These are phyloP conservation scores for Drosophila neoperkinsi DNA, from an alignment of 2,888 invertebrate genomes.

Conservation along the genomic window DNA sequence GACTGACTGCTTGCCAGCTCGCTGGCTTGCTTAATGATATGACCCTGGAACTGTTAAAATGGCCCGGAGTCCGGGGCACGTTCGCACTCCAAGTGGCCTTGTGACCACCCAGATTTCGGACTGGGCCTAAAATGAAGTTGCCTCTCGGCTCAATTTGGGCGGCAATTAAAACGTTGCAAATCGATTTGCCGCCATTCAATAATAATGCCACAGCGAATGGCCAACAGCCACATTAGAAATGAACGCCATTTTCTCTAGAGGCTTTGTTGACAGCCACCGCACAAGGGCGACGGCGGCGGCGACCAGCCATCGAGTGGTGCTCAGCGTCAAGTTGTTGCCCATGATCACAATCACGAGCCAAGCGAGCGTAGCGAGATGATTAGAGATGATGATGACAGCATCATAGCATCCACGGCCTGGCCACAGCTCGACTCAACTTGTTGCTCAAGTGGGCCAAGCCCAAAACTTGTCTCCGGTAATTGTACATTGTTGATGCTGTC, in stretches of 20 bases:
- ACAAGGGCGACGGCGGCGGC: conserved; percentile 23
- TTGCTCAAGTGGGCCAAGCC: conserved; percentile 74
- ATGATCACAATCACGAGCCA: conserved; percentile 49
- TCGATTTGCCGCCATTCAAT: conserved; percentile 68
- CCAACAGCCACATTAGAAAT: conserved; percentile 36
- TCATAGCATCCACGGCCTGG: conserved; percentile 15
- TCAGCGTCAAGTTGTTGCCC: conserved; percentile 36
- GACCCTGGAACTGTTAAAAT: conserved; percentile 23
- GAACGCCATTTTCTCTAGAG: conserved; percentile 42
- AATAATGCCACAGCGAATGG: conserved; percentile 28
- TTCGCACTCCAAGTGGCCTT: conserved; percentile 68
- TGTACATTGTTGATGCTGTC: conserved; percentile 77
- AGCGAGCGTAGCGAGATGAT: conserved; percentile 14
- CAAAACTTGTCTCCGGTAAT: conserved; percentile 76
- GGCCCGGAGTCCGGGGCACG: conserved; percentile 46
- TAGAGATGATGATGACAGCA: conserved; percentile 62
- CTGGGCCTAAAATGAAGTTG: conserved; percentile 52
- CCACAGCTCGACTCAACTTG: conserved; percentile 36
- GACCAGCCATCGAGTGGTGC: conserved; percentile 35
- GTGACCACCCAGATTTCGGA: conserved; percentile 68
- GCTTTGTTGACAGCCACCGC: conserved; percentile 42
- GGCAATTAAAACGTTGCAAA: conserved; percentile 79
- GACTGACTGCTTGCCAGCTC: conserved; percentile 1
- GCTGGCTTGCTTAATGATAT: conserved; percentile 38
- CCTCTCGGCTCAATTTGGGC: conserved; percentile 65